Evolutionary conservation across 2,888 invertebrate species (phyloP).

Genomic region (Caradrina clavipalpis): DNA sequence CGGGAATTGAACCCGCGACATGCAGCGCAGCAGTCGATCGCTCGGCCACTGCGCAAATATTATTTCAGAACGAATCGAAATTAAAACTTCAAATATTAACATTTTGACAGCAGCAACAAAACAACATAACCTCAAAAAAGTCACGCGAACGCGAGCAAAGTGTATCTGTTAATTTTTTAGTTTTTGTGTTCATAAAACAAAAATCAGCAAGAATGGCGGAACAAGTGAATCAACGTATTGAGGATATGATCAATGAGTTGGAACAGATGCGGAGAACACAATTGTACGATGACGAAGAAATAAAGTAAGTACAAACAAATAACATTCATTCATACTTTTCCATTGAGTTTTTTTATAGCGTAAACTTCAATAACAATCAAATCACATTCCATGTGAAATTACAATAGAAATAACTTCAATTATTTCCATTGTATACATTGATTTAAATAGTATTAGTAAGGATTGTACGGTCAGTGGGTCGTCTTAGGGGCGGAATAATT

Average conservation of each 20-base stretch:
- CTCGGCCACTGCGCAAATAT: too few relatives aligned
- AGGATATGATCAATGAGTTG: constrained; percentile 95
- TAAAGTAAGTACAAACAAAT: constrained; percentile 87
- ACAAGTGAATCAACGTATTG: constrained; percentile 94
- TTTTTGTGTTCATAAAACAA: constrained; percentile 31
- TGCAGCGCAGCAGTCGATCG: too few relatives aligned
- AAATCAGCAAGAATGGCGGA: constrained; percentile 93
- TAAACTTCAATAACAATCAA: neutral
- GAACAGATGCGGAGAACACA: constrained; percentile 94
- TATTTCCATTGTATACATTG: neutral
- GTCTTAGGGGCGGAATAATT: too few relatives aligned
- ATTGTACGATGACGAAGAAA: constrained; percentile 93
- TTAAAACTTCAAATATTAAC: neutral
- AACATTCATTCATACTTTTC: neutral
- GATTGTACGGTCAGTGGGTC: neutral
- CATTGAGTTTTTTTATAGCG: neutral
- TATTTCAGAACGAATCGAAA: constrained; percentile 25
- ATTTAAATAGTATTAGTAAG: neutral
- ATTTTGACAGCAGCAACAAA: constrained; percentile 11
- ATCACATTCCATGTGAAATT: neutral
- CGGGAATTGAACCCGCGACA: too few relatives aligned
- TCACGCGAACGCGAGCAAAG: constrained; percentile 34
- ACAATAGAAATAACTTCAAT: neutral
- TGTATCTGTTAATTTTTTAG: neutral
- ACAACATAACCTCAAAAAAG: constrained; percentile 49